phyloP scores from a whole-genome alignment of 2,113 vertebrate species.

The Indri indri region DNA sequence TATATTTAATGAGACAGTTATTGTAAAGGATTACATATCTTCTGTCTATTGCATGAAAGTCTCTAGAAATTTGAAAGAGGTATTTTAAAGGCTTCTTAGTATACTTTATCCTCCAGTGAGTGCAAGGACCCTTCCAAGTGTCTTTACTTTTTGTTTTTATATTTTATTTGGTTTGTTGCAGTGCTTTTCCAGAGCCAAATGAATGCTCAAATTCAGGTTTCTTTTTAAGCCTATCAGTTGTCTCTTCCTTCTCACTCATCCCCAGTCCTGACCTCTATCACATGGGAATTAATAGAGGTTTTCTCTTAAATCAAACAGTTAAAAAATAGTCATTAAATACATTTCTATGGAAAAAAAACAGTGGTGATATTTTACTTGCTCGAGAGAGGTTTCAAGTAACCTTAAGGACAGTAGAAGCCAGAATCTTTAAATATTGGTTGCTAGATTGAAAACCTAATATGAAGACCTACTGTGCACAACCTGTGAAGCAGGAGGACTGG shows the following conservation, averaged over 20 bases:
- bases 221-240: not conserved
- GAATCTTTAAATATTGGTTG: not conserved
- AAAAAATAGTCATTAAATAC: not conserved
- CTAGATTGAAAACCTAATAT: not conserved
- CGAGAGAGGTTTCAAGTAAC: not conserved
- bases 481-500: not conserved
- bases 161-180: not conserved
- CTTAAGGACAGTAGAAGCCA: not conserved
- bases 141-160: not conserved
- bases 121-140: not conserved
- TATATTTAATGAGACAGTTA: constrained; percentile 68
- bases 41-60: constrained; percentile 30
- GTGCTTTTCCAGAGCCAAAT: not conserved
- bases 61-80: constrained; percentile 53
- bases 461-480: not conserved
- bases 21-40: constrained; percentile 52
- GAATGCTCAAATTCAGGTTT: not conserved
- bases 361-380: not conserved
- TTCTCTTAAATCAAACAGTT: not conserved
- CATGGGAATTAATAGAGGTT: not conserved
- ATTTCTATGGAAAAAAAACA: not conserved
- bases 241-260: not conserved
- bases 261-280: not conserved
- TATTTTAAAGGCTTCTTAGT: not conserved
- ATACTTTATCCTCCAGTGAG: not conserved